Conservation (phyloP, 2,888 invertebrate genomes). For the Perdita meconis region DNA sequence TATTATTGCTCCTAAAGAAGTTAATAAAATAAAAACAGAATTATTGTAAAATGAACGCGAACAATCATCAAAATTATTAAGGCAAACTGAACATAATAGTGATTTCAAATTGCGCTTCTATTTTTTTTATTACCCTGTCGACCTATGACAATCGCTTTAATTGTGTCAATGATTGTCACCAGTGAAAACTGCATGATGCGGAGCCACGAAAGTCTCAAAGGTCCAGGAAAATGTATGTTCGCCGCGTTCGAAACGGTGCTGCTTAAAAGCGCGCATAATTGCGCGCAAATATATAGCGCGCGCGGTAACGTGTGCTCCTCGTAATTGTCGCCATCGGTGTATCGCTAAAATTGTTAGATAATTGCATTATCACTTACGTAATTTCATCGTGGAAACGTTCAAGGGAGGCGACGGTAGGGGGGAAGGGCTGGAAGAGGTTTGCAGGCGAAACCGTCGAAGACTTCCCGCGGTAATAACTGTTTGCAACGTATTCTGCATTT, state of each 20-base stretch:
- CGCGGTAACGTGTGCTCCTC: too few species aligned
- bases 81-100: too few species aligned
- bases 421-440: not conserved
- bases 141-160: too few species aligned
- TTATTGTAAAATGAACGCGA: too few species aligned
- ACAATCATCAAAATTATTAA: too few species aligned
- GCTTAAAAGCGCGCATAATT: slow-evolving; percentile 34
- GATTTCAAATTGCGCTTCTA: too few species aligned
- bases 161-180: too few species aligned
- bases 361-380: slow-evolving; percentile 57
- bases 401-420: not conserved
- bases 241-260: not conserved
- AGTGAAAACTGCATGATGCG: too few species aligned
- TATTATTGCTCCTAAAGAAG: too few species aligned
- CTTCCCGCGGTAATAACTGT: slow-evolving; percentile 49
- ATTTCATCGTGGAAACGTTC: slow-evolving; percentile 31
- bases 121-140: too few species aligned
- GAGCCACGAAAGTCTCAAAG: slow-evolving; percentile 28
- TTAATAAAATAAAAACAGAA: too few species aligned
- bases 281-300: slow-evolving; percentile 28
- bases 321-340: slow-evolving; percentile 34
- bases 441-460: slow-evolving; percentile 48
- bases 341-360: slow-evolving; percentile 53
- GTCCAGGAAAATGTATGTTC: slow-evolving; percentile 19
- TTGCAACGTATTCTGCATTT: slow-evolving; percentile 42